phyloP scores from a whole-genome alignment of 1,140 invertebrate species.

The Drosophila subobscura region DNA sequence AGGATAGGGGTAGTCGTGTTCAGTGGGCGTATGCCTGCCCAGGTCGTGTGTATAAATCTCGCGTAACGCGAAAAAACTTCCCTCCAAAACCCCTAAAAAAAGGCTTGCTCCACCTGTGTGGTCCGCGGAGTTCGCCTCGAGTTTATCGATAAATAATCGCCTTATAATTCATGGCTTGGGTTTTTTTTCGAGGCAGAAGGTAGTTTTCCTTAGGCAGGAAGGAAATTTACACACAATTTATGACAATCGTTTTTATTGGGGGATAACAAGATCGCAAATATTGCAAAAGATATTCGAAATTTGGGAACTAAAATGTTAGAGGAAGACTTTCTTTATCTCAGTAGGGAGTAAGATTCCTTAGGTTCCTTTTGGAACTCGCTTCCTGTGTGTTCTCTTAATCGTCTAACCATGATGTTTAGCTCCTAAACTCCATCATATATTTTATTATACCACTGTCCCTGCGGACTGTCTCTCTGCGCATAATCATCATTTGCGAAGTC shows the following conservation, averaged over 20 bases:
- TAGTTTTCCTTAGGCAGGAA: not conserved
- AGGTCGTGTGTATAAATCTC: conserved; percentile 24
- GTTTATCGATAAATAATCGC: conserved; percentile 42
- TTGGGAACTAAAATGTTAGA: no score
- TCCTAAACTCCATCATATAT: no score
- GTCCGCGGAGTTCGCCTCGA: conserved; percentile 13
- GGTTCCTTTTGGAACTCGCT: no score
- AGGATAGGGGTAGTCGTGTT: conserved; percentile 7
- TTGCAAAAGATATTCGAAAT: no score
- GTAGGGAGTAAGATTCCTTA: no score
- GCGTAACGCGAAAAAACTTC: not conserved
- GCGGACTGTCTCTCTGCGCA: conserved; percentile 1
- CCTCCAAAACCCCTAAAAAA: not conserved
- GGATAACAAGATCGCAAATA: no score
- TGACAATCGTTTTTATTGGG: no score
- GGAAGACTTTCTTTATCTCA: no score
- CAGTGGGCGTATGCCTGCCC: conserved; percentile 12
- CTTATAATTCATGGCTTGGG: conserved; percentile 21
- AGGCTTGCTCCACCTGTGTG: conserved; percentile 20
- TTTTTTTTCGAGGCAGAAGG: conserved; percentile 4
- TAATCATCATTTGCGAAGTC: conserved; percentile 29
- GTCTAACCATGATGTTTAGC: no score
- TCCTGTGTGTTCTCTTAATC: no score
- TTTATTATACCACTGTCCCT: not conserved
- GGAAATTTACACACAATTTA: not conserved